phyloP scores from a whole-genome alignment of 2,113 vertebrate species.

The Aldabrachelys gigantea region DNA sequence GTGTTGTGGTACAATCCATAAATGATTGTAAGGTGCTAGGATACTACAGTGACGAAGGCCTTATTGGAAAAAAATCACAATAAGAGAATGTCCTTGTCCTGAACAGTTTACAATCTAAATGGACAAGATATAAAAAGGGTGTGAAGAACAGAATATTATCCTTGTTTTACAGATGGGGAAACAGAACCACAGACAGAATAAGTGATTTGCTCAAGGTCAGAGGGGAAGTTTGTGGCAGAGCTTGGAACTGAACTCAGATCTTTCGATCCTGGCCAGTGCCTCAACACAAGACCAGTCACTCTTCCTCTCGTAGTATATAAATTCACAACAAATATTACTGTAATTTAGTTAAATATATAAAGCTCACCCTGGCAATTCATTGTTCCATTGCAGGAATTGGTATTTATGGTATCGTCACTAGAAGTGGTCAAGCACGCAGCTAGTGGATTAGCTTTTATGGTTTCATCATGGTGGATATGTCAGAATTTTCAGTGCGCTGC shows the following conservation, averaged over 20 bases:
- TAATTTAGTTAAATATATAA: not conserved
- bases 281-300: not conserved
- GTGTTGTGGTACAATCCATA: slow-evolving; percentile 27
- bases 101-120: slow-evolving; percentile 40
- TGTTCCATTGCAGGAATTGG: not conserved
- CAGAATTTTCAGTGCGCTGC: not conserved
- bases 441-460: not conserved
- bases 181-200: not conserved
- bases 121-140: slow-evolving; percentile 19
- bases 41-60: slow-evolving; percentile 20
- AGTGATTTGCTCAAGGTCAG: slow-evolving; percentile 37
- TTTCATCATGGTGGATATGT: not conserved
- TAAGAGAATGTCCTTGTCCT: slow-evolving; percentile 30
- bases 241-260: slow-evolving; percentile 1
- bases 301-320: not conserved
- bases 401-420: not conserved
- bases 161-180: not conserved
- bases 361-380: fast-evolving
- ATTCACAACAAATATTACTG: not conserved
- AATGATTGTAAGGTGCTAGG: slow-evolving; percentile 36
- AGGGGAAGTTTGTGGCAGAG: not conserved
- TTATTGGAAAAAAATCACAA: not conserved
- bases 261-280: not conserved
- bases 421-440: not conserved
- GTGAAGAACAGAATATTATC: slow-evolving; percentile 38